phyloP scores from a whole-genome alignment of 1,140 invertebrate genomes.

The Periplaneta americana region DNA sequence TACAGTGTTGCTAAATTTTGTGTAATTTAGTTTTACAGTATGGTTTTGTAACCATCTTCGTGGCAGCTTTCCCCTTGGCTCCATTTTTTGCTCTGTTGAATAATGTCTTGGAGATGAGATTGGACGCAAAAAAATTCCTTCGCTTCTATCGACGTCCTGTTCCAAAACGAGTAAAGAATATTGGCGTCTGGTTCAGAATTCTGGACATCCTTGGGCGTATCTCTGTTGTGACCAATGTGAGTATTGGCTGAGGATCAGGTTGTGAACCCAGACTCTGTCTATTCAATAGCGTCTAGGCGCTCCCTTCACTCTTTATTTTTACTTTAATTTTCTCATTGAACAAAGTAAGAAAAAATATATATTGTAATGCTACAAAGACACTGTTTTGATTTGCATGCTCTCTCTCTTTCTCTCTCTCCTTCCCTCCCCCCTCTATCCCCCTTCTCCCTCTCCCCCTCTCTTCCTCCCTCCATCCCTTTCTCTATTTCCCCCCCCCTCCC shows the following conservation, averaged over 20 bases:
- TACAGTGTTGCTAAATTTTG: too few relatives aligned
- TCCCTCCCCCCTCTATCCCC: too few relatives aligned
- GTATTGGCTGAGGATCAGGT: constrained; percentile 31
- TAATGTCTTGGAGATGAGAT: constrained; percentile 83
- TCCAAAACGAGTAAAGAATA: constrained; percentile 75
- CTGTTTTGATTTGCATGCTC: too few relatives aligned
- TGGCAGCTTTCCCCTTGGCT: constrained; percentile 83
- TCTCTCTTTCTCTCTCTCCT: too few relatives aligned
- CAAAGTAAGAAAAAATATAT: neutral
- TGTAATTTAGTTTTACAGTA: constrained; percentile 70
- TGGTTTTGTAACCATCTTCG: constrained; percentile 87
- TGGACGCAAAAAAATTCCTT: constrained; percentile 85
- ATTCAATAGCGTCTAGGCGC: neutral
- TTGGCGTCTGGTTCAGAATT: constrained; percentile 90
- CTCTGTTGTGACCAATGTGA: constrained; percentile 90
- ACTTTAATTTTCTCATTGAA: constrained; percentile 16
- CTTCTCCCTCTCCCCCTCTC: too few relatives aligned
- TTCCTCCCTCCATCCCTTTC: too few relatives aligned
- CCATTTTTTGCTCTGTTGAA: constrained; percentile 84
- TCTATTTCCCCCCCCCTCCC: too few relatives aligned
- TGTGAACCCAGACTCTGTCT: too few relatives aligned
- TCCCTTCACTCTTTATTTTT: constrained; percentile 23
- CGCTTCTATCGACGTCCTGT: constrained; percentile 78
- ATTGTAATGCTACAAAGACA: too few relatives aligned
- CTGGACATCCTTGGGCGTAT: constrained; percentile 84